Base-by-base conservation (phyloP, 2,888 invertebrate species). In the Melitaea athalia region DNA sequence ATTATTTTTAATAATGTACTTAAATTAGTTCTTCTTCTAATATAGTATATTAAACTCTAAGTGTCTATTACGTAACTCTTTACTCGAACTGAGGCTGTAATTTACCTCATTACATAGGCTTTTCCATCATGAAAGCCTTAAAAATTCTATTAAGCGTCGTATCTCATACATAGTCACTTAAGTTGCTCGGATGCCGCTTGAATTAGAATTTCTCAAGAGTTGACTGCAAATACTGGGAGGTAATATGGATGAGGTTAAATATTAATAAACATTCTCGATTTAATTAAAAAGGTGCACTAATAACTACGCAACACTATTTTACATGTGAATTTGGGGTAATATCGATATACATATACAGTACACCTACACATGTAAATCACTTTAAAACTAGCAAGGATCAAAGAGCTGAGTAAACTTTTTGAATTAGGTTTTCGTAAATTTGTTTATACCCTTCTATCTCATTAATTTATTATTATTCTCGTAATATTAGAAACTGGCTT, bases 121-220 rank as follows among this genome's bases (percentile, higher is more conserved):
- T 71, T 70, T 64, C 67, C 65, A 60, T 71, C 68, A 64, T 66
- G 60, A 64, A 63, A 66, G 67, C 68, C 67, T 73, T 76, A 76
- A 75, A 76, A 73, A 74, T 77, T 77, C 74, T 75, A 76, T 75
- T 76, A 77, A 73, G 68, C 61, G 64, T 57, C 72, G 43, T 72
- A 72, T 68, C 70, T 76, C 72, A 69, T 71, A 70, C 72, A 73
- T 68, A 72, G 68, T 69, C 67, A 67, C 57, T 70, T 67, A 61
- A 61, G 53, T 66, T 57, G 49, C 64, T 53, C 57, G 49, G 62
- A 49, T 63, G 64, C 33, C 59, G 45, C 43, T 42, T 38, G 59
- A 70, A 68, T 68, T 70, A 63, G 63, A 65, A 72, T 65, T 59
- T 70, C 60, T 60, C 57, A 7, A 38, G 63, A 45, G 59, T 49